Evolutionary conservation across 2,797 vertebrate species (phyloP).

Genomic region (Hyperoplus immaculatus): DNA sequence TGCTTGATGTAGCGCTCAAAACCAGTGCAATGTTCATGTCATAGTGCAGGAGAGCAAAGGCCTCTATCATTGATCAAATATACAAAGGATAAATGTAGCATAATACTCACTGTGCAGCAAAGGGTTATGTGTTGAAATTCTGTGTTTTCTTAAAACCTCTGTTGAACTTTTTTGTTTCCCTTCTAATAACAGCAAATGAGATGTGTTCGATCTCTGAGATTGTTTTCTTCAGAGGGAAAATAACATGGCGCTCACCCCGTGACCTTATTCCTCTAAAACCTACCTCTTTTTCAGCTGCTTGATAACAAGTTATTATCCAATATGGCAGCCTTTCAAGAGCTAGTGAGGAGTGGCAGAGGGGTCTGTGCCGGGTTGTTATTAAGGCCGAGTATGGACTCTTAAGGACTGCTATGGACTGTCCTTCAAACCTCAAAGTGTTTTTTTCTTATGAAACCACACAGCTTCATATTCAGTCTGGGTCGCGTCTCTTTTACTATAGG

Average conservation of each 20-base stretch:
- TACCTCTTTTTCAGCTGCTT: constrained; percentile 74
- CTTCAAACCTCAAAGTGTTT: constrained; percentile 64
- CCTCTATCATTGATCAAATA: constrained; percentile 29
- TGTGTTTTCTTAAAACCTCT: constrained; percentile 14
- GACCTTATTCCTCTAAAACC: constrained; percentile 70
- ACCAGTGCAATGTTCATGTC: constrained; percentile 38
- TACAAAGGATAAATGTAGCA: constrained; percentile 47
- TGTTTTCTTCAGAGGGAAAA: constrained; percentile 76
- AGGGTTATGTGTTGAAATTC: background rate
- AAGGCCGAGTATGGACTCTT: constrained; percentile 69
- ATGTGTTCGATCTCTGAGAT: constrained; percentile 57
- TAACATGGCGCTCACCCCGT: constrained; percentile 69
- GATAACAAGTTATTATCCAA: constrained; percentile 85
- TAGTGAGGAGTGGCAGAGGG: constrained; percentile 60
- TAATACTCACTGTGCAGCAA: constrained; percentile 18
- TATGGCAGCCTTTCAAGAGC: constrained; percentile 70
- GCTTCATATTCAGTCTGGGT: constrained; percentile 52
- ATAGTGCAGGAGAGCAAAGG: constrained; percentile 35
- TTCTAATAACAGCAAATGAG: constrained; percentile 63
- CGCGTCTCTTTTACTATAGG: constrained; percentile 27
- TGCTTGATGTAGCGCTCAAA: constrained; percentile 63
- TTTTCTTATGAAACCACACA: constrained; percentile 62
- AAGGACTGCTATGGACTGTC: constrained; percentile 58
- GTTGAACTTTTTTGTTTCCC: constrained; percentile 26
- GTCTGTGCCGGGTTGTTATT: constrained; percentile 68